A percentile compares a stretch with the other conserved stretches of the same genome.
Conservation (phyloP, 2,113 vertebrate species). For the Pao palembangensis region DNA sequence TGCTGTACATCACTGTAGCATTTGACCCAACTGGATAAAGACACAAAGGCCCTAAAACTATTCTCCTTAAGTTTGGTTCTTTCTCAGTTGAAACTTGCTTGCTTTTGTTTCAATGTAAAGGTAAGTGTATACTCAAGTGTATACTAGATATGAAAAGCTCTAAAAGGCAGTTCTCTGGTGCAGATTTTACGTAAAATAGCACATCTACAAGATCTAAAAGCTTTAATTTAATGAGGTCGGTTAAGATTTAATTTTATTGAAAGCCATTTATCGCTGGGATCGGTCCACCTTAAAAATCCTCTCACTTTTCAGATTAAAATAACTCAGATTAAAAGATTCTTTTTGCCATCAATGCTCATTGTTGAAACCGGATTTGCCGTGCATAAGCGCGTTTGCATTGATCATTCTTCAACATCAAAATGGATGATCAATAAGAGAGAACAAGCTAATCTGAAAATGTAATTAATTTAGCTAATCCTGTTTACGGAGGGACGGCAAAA, state of each 20-base stretch:
- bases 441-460: conserved; percentile 86
- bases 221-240: not conserved
- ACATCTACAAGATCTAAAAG: conserved; percentile 1
- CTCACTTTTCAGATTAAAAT: conserved; percentile 42
- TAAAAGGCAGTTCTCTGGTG: no score
- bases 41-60: no score
- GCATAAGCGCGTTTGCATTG: conserved; percentile 87
- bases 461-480: conserved; percentile 87
- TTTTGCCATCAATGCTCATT: conserved; percentile 73
- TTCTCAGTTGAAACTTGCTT: no score
- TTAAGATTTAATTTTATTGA: conserved; percentile 21
- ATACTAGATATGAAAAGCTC: no score
- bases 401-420: conserved; percentile 71
- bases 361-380: conserved; percentile 84
- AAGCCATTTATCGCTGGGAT: conserved; percentile 32
- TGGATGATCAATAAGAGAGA: conserved; percentile 80
- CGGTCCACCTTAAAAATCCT: conserved; percentile 1
- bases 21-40: no score
- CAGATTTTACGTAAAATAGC: no score
- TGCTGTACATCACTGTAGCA: no score
- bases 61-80: no score
- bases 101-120: no score
- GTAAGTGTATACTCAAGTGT: no score
- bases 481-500: conserved; percentile 76
- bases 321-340: conserved; percentile 63